A percentile compares a stretch with the other conserved stretches of the same genome.
Evolutionary conservation across 2,888 invertebrate species (phyloP).

Genomic region (Timema cristinae): DNA sequence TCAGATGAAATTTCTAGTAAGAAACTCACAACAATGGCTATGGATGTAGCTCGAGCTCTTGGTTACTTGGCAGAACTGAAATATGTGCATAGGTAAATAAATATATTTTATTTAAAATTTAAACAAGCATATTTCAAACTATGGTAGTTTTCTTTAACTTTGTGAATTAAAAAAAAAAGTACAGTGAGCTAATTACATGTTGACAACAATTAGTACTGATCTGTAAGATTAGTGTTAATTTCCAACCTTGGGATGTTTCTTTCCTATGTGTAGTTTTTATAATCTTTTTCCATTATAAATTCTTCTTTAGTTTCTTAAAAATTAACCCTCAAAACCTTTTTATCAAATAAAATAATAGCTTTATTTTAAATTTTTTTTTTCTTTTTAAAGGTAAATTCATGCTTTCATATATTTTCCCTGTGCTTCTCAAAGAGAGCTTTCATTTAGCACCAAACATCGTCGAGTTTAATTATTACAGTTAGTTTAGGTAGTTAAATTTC

Average conservation of each 20-base stretch:
- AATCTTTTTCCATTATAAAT: not conserved
- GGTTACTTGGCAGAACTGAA: conserved; percentile 78
- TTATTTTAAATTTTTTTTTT: too few relatives aligned
- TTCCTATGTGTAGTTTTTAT: not conserved
- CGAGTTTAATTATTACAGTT: too few relatives aligned
- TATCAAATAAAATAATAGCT: too few relatives aligned
- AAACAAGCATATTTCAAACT: not conserved
- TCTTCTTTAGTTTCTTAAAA: not conserved
- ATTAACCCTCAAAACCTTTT: too few relatives aligned
- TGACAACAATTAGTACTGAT: not conserved
- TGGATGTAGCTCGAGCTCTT: conserved; percentile 80
- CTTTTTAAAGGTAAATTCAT: too few relatives aligned
- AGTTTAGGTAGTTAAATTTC: too few relatives aligned
- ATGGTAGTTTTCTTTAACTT: not conserved
- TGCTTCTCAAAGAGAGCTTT: too few relatives aligned
- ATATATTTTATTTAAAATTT: not conserved
- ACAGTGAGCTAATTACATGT: not conserved
- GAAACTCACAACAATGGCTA: conserved; percentile 79
- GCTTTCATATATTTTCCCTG: too few relatives aligned
- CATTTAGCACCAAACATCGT: too few relatives aligned
- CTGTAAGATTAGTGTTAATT: not conserved
- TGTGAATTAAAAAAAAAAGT: not conserved
- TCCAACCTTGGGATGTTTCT: not conserved
- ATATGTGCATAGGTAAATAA: conserved; percentile 69
- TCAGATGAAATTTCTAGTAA: conserved; percentile 74